A percentile compares a stretch with the other conserved stretches of the same genome.
Evolutionary conservation across 2,888 invertebrate species (phyloP).

Genomic region (Hypercompe scribonia): DNA sequence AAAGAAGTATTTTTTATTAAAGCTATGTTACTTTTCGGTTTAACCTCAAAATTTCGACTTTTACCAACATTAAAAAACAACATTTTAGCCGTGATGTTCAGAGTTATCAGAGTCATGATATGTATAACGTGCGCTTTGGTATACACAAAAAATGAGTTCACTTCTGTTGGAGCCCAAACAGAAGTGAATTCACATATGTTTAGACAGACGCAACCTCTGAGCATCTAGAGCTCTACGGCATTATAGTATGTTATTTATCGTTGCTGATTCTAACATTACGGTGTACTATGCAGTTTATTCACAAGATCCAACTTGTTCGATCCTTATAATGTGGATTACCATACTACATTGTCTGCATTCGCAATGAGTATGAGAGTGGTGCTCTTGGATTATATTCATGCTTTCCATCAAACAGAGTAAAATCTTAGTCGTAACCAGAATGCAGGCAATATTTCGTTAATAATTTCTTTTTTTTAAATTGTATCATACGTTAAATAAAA

Average conservation of each 20-base stretch:
- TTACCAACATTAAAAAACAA: not conserved
- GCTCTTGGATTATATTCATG: too few relatives aligned
- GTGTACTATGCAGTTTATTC: too few relatives aligned
- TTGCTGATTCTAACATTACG: not conserved
- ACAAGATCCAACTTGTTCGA: too few relatives aligned
- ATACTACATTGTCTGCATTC: too few relatives aligned
- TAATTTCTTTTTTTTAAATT: not conserved
- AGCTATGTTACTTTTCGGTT: not conserved
- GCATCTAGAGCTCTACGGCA: not conserved
- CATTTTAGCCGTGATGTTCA: not conserved
- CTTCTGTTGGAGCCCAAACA: not conserved
- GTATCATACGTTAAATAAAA: not conserved
- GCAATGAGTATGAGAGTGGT: too few relatives aligned
- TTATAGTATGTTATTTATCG: not conserved
- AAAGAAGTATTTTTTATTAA: not conserved
- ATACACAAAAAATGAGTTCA: not conserved
- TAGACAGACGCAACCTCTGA: not conserved
- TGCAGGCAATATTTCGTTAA: not conserved
- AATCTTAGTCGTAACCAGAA: too few relatives aligned
- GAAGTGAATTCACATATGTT: not conserved
- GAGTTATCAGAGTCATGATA: not conserved
- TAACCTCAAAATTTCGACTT: not conserved
- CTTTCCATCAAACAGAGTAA: too few relatives aligned
- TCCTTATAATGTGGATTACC: too few relatives aligned
- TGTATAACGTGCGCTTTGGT: not conserved